Evolutionary conservation across 2,797 vertebrate species (phyloP).

Genomic region (Scolopax bukidnonensis): DNA sequence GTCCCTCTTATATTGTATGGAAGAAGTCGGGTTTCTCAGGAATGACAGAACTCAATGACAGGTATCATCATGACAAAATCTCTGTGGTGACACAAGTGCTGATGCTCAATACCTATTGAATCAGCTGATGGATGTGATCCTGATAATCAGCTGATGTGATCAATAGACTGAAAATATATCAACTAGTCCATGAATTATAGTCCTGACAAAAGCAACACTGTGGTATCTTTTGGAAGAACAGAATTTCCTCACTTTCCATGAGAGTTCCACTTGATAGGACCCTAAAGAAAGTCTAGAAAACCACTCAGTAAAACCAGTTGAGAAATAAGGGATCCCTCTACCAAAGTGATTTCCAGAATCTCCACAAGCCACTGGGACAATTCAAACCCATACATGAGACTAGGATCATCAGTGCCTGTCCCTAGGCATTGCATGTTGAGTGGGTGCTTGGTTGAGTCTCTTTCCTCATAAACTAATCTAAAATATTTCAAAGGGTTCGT

Average conservation of each 20-base stretch:
- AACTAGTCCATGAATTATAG: not conserved
- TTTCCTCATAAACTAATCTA: not conserved
- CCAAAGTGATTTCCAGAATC: not conserved
- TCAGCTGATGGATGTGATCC: not conserved
- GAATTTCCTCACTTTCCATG: not conserved
- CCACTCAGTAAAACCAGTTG: not conserved
- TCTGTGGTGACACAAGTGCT: not conserved
- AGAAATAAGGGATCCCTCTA: not conserved
- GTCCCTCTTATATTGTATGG: not conserved
- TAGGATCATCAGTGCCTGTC: not conserved
- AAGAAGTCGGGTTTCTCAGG: not conserved
- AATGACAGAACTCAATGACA: not conserved
- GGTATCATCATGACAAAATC: not conserved
- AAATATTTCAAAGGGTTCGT: not conserved
- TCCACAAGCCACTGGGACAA: not conserved
- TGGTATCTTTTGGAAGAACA: not conserved
- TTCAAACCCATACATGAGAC: not conserved
- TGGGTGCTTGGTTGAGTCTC: not conserved
- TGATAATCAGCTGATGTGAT: not conserved
- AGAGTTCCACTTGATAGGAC: not conserved
- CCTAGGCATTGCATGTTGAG: not conserved
- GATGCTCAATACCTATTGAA: not conserved
- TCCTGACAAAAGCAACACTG: not conserved
- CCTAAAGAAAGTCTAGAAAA: not conserved
- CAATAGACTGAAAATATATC: not conserved